Conservation (phyloP, 2,888 invertebrate species). For the Tridacna crocea region DNA sequence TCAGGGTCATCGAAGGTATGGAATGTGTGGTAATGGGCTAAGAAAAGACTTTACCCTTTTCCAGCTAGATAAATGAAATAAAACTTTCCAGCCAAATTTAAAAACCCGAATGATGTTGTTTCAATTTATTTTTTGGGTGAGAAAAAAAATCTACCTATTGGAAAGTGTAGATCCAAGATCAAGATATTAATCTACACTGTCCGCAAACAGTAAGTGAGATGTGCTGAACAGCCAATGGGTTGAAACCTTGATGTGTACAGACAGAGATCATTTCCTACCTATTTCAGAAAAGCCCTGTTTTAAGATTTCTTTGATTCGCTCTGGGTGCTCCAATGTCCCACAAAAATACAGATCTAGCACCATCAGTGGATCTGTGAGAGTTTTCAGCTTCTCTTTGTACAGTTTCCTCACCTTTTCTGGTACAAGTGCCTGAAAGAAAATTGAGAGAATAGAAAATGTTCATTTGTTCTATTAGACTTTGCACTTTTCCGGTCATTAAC, state of each 20-base stretch:
- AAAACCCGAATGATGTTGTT: no score
- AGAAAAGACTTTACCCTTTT: not conserved
- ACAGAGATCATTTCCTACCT: constrained; percentile 62
- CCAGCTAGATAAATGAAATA: no score
- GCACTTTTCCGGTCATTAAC: no score
- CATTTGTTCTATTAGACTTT: no score
- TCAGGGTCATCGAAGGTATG: not conserved
- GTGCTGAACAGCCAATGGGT: no score
- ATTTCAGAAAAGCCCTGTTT: constrained; percentile 77
- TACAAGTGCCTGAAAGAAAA: constrained; percentile 64
- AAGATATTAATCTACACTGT: no score
- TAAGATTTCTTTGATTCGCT: constrained; percentile 76
- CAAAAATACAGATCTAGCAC: constrained; percentile 79
- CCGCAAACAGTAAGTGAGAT: no score
- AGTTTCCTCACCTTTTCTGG: constrained; percentile 65
- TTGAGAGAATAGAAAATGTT: not conserved
- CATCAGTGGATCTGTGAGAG: constrained; percentile 72
- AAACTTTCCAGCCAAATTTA: no score
- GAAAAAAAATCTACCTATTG: no score
- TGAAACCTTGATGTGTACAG: no score
- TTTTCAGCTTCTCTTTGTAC: constrained; percentile 59
- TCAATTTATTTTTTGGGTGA: no score
- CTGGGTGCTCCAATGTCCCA: constrained; percentile 75
- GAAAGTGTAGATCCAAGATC: no score
- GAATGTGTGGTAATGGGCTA: not conserved